These are phyloP conservation scores for Erpetoichthys calabaricus DNA, from an alignment of 2,797 vertebrate genomes.

Conservation along the genomic window DNA sequence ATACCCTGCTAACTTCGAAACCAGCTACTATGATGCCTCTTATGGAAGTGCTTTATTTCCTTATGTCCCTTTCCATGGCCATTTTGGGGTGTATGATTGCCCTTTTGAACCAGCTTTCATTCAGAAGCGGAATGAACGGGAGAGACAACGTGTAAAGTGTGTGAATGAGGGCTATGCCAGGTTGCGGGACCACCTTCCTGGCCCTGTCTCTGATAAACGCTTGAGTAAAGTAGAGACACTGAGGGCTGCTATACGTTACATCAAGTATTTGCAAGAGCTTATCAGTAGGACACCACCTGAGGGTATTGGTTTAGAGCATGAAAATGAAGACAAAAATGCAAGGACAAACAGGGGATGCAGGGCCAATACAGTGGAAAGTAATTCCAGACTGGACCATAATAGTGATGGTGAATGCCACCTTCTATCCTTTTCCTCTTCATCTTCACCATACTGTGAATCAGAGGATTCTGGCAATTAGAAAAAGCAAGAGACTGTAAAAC, in stretches of 20 bases:
- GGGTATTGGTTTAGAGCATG: slow-evolving; percentile 5
- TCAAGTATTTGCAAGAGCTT: slow-evolving; percentile 60
- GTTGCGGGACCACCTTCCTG: slow-evolving; percentile 60
- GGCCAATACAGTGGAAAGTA: background rate
- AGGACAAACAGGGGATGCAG: background rate
- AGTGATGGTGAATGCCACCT: slow-evolving; percentile 18
- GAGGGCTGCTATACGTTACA: slow-evolving; percentile 65
- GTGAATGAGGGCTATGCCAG: slow-evolving; percentile 68
- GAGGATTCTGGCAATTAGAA: slow-evolving; percentile 22
- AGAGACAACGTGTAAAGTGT: slow-evolving; percentile 62
- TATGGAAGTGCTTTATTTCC: slow-evolving; percentile 41
- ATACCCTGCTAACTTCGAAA: slow-evolving; percentile 35
- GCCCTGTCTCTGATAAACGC: slow-evolving; percentile 41
- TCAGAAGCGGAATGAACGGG: slow-evolving; percentile 67
- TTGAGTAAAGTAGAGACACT: slow-evolving; percentile 75
- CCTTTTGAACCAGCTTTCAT: slow-evolving; percentile 65
- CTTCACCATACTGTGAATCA: slow-evolving; percentile 26
- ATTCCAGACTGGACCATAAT: slow-evolving; percentile 2
- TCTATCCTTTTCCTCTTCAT: slow-evolving; percentile 7
- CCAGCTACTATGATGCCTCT: slow-evolving; percentile 35
- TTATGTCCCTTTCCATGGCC: slow-evolving; percentile 44
- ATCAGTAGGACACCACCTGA: slow-evolving; percentile 25
- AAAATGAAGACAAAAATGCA: slow-evolving; percentile 3
- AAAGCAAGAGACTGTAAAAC: background rate
- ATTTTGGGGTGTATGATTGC: slow-evolving; percentile 52